phyloP scores from a whole-genome alignment of 2,797 vertebrate species.

The Rhinatrema bivittatum region DNA sequence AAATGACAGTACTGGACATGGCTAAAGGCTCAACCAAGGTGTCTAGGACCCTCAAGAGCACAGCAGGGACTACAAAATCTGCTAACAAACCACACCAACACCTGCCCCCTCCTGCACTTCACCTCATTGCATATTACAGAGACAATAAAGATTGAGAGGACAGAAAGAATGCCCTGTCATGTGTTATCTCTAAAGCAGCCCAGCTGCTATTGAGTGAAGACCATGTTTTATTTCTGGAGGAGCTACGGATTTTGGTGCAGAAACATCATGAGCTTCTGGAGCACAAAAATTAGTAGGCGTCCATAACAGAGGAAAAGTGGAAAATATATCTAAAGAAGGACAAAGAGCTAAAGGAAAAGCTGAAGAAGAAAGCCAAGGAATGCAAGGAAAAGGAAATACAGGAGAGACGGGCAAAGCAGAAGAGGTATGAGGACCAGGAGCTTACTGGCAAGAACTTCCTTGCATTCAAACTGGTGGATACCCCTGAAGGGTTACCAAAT shows the following conservation, averaged over 20 bases:
- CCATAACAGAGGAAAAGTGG: constrained; percentile 84
- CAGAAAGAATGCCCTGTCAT: constrained; percentile 81
- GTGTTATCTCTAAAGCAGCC: constrained; percentile 81
- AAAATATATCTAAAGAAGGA: constrained; percentile 80
- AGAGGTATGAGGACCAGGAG: constrained; percentile 87
- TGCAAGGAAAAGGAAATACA: constrained; percentile 82
- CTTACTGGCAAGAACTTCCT: constrained; percentile 73
- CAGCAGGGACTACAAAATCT: constrained; percentile 58
- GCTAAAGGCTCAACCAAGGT: constrained; percentile 74
- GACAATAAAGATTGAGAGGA: constrained; percentile 90
- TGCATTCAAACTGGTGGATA: constrained; percentile 82
- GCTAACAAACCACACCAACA: constrained; percentile 80
- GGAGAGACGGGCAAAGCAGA: constrained; percentile 77
- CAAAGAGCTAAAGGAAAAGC: constrained; percentile 76
- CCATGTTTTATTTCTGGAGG: constrained; percentile 80
- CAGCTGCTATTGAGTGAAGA: constrained; percentile 80
- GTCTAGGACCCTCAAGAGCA: constrained; percentile 62
- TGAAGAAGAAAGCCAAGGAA: constrained; percentile 85
- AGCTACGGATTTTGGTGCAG: constrained; percentile 75
- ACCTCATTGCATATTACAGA: constrained; percentile 90
- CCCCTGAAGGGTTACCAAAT: constrained; percentile 90
- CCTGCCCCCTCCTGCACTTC: constrained; percentile 82
- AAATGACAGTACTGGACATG: constrained; percentile 89
- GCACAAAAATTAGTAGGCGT: constrained; percentile 79
- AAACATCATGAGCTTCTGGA: constrained; percentile 88